phyloP scores from a whole-genome alignment of 2,888 invertebrate genomes.

The Aleiodes testaceus region DNA sequence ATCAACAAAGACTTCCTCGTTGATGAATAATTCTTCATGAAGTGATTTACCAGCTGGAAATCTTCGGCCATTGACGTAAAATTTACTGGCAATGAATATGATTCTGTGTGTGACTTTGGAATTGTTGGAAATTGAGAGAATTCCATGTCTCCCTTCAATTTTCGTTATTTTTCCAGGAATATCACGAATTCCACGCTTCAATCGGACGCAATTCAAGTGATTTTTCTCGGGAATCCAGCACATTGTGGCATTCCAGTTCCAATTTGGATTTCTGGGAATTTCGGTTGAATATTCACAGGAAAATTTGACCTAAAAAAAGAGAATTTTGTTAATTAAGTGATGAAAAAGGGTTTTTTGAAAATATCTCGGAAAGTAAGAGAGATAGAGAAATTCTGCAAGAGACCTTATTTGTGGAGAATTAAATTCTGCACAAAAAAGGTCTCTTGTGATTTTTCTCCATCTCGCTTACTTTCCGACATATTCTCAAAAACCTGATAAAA shows the following conservation, averaged over 20 bases:
- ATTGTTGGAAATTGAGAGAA: constrained; percentile 45
- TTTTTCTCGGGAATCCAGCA: constrained; percentile 48
- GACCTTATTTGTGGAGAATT: too few species aligned
- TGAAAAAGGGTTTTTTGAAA: too few species aligned
- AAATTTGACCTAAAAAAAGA: constrained; percentile 53
- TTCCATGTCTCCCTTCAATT: constrained; percentile 54
- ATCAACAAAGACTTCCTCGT: constrained; percentile 56
- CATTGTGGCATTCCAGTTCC: constrained; percentile 53
- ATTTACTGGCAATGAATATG: constrained; percentile 57
- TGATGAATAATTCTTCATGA: constrained; percentile 38
- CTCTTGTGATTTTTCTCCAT: too few species aligned
- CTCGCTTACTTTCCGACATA: too few species aligned
- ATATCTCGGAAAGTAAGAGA: too few species aligned
- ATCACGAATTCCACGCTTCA: constrained; percentile 50
- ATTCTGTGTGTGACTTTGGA: constrained; percentile 44
- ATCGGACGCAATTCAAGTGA: constrained; percentile 30
- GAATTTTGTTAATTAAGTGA: too few species aligned
- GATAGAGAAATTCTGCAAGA: too few species aligned
- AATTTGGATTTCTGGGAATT: not conserved
- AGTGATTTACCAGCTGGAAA: constrained; percentile 54
- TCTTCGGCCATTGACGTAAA: constrained; percentile 56
- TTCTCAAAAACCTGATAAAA: too few species aligned
- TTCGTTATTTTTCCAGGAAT: constrained; percentile 46
- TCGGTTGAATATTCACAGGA: constrained; percentile 54
- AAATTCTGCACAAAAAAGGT: too few species aligned